These are phyloP conservation scores for Palloptera scutellata DNA, from an alignment of 2,888 invertebrate genomes.

Conservation along the genomic window DNA sequence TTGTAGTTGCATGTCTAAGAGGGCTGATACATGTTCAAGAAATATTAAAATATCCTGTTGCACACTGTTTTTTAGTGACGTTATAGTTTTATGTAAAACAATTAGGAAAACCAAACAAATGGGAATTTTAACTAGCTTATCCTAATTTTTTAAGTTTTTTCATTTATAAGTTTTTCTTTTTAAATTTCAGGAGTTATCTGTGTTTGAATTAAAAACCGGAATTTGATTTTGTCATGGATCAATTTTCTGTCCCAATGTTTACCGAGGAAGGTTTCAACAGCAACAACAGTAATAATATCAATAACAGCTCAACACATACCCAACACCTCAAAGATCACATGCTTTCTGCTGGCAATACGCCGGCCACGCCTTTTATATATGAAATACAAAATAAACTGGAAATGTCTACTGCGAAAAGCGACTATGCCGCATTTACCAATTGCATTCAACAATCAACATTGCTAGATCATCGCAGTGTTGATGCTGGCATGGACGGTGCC, in stretches of 20 bases:
- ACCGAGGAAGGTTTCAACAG: constrained; percentile 42
- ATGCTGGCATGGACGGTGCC: constrained; percentile 40
- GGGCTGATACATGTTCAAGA: too few species aligned
- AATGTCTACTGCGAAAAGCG: constrained; percentile 37
- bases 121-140: neutral
- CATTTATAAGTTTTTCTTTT: neutral
- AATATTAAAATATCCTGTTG: too few species aligned
- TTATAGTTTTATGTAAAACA: too few species aligned
- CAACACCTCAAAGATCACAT: constrained; percentile 58
- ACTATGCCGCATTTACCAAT: constrained; percentile 40
- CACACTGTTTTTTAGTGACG: too few species aligned
- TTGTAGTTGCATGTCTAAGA: too few species aligned
- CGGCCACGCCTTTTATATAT: constrained; percentile 44
- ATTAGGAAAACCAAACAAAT: neutral
- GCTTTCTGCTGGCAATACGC: constrained; percentile 53
- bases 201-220: too few species aligned
- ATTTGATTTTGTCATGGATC: constrained; percentile 45
- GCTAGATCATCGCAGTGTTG: constrained; percentile 42
- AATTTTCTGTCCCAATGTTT: constrained; percentile 51
- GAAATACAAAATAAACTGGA: constrained; percentile 28
- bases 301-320: constrained; percentile 37
- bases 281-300: constrained; percentile 30
- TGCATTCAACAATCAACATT: constrained; percentile 45
- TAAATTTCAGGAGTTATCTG: neutral
- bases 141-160: constrained; percentile 3